phyloP scores from a whole-genome alignment of 2,797 vertebrate species.

The Craterocephalus amniculus region DNA sequence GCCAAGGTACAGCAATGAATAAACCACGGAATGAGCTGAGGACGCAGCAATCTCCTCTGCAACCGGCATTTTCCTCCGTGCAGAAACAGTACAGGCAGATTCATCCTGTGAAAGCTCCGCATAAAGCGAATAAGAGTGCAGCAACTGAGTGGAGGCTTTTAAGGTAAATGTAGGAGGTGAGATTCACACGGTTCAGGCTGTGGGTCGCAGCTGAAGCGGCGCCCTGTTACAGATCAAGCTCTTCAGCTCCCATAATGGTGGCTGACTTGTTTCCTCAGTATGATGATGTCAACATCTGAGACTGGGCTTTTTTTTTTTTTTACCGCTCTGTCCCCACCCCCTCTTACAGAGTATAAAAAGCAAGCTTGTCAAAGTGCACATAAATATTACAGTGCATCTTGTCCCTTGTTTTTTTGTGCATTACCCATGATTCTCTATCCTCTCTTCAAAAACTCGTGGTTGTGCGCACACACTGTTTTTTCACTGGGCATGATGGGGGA shows the following conservation, averaged over 20 bases:
- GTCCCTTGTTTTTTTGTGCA: constrained; percentile 60
- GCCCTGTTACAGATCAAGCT: constrained; percentile 34
- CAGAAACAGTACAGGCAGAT: constrained; percentile 35
- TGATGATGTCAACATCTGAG: constrained; percentile 38
- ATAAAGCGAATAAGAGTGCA: constrained; percentile 25
- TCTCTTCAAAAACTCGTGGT: constrained; percentile 36
- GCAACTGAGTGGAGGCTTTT: constrained; percentile 38
- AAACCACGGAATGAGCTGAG: constrained; percentile 39
- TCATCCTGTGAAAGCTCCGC: constrained; percentile 8
- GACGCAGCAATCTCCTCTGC: constrained; percentile 15
- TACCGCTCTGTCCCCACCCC: constrained; percentile 19
- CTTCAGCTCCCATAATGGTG: constrained; percentile 45
- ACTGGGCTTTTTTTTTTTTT: constrained; percentile 45
- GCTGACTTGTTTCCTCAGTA: constrained; percentile 12
- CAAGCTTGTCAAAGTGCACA: constrained; percentile 67
- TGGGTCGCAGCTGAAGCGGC: constrained; percentile 41
- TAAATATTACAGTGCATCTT: constrained; percentile 74
- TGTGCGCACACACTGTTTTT: constrained; percentile 8
- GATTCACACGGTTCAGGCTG: constrained; percentile 38
- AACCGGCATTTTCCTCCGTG: constrained; percentile 36
- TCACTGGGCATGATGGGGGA: neutral
- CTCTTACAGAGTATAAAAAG: constrained; percentile 58
- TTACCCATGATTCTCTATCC: constrained; percentile 62
- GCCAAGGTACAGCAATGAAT: constrained; percentile 20
- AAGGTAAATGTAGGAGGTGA: constrained; percentile 50